A percentile compares a stretch with the other conserved stretches of the same genome.
Conservation (phyloP, 2,888 invertebrate genomes). For the Thysanoteuthis rhombus region DNA sequence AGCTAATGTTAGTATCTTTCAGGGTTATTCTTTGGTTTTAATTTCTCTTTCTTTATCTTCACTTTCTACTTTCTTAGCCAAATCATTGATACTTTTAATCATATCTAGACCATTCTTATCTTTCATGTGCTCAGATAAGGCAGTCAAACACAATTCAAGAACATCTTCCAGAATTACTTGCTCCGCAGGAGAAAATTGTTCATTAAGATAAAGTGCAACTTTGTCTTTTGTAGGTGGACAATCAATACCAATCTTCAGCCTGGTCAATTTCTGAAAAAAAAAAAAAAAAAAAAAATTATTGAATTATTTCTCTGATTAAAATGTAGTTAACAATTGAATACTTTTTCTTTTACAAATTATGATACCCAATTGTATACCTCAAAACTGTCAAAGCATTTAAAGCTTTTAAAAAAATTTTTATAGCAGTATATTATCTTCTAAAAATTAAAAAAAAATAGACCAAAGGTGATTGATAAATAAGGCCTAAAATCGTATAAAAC, state of each 20-base stretch:
- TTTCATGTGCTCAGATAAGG: slow-evolving; percentile 37
- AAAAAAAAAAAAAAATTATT: not conserved
- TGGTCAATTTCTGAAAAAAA: slow-evolving; percentile 26
- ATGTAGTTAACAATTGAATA: not conserved
- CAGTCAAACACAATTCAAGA: slow-evolving; percentile 37
- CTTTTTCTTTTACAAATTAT: not conserved
- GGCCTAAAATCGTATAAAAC: too few species aligned
- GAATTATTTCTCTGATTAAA: not conserved
- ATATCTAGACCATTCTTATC: slow-evolving; percentile 19
- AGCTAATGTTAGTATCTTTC: not conserved
- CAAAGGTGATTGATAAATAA: too few species aligned
- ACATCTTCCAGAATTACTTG: slow-evolving; percentile 36
- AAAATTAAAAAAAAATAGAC: too few species aligned
- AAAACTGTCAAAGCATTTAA: too few species aligned
- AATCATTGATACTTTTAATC: slow-evolving; percentile 1
- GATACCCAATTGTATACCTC: not conserved
- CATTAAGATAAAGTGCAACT: slow-evolving; percentile 48
- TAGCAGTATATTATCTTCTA: too few species aligned
- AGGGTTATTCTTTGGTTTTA: not conserved
- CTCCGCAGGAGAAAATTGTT: slow-evolving; percentile 42
- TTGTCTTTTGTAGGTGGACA: slow-evolving; percentile 44
- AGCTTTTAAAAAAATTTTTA: too few species aligned
- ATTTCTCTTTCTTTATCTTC: not conserved
- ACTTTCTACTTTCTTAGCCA: not conserved
- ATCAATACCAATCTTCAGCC: slow-evolving; percentile 54